Base-by-base conservation (phyloP, 2,113 vertebrate genomes). In the Xenopus laevis region DNA sequence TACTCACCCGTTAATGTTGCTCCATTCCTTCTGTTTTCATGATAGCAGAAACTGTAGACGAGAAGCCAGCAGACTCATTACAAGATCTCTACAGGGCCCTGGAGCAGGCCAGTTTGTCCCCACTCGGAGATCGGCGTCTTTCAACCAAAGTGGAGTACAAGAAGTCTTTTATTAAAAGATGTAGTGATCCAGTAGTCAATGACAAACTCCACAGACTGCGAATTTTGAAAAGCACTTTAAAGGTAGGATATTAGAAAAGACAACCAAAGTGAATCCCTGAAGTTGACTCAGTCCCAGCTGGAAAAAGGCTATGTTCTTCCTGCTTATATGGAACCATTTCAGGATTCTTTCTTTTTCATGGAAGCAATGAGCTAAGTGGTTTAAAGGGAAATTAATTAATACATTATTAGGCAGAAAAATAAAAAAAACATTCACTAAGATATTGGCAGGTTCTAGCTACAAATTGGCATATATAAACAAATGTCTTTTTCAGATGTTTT, bases 151-250 rank as follows among this genome's bases (percentile, higher is more conserved):
- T 95, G 84, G 95, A 98, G 81, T 98, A 94, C 89, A 95, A 94
- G 84, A 92, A 93, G 83, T 95, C 91, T 71, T 99, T 99, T 83
- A 88, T 98, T 80, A 91, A 93, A 78, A 92, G 96, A 82, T 94
- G 94, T 81, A 94, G 90, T 7, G 92, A 98, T 87, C 97, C 97
- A 78, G 90, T 94, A 88, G 92, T 98, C 86, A 99, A 99, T 86
- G 96, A 98, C 68, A 95, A 95, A 68, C 92, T 98, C 81, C 96
- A 99, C 83, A 93, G 93, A 80, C 94, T 99, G 72, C 90, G 96
- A 86, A 96, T 98, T 84, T 93, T 99, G 81, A 95, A 94, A 87
- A 98, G 96, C 91, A 98, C 96, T 79, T 93, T 99, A 89, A 99
- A 98, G 96, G 97, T 98, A 86, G 86, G 90, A 81, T 77, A 71